Evolutionary conservation across 2,797 vertebrate species (phyloP).

Genomic region (Cetoscarus ocellatus): DNA sequence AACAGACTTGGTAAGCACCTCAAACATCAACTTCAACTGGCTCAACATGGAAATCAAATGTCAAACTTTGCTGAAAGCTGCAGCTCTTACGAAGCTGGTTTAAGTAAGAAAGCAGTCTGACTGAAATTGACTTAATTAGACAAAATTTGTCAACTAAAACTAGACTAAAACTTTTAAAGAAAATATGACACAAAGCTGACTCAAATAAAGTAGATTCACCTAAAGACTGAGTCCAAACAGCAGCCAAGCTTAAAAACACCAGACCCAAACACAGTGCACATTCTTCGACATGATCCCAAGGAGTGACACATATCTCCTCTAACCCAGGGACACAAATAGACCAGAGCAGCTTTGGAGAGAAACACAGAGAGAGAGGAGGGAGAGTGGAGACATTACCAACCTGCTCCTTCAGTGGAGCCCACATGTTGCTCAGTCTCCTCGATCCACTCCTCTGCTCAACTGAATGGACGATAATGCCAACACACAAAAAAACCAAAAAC

Average conservation of each 20-base stretch:
- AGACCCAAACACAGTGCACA: neutral
- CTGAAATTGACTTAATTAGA: too few species aligned
- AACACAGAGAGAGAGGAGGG: conserved; percentile 11
- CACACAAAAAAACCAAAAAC: conserved; percentile 4
- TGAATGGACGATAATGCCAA: conserved; percentile 21
- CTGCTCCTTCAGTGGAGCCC: conserved; percentile 75
- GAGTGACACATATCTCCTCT: conserved; percentile 24
- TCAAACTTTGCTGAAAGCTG: too few species aligned
- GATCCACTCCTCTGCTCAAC: conserved; percentile 27
- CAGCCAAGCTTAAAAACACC: neutral
- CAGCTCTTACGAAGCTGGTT: too few species aligned
- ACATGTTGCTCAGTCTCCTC: conserved; percentile 65
- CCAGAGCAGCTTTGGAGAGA: conserved; percentile 33
- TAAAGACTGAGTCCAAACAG: too few species aligned
- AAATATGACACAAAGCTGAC: too few species aligned
- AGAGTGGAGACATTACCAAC: conserved; percentile 69
- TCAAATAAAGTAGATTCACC: too few species aligned
- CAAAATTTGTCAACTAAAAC: too few species aligned
- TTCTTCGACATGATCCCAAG: conserved; percentile 19
- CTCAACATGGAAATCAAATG: too few species aligned
- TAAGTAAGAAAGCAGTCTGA: too few species aligned
- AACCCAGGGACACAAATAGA: conserved; percentile 64
- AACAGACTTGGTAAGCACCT: too few species aligned
- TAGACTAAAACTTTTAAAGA: too few species aligned
- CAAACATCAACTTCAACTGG: too few species aligned